phyloP scores from a whole-genome alignment of 1,140 invertebrate species.

The Aplysia californica region DNA sequence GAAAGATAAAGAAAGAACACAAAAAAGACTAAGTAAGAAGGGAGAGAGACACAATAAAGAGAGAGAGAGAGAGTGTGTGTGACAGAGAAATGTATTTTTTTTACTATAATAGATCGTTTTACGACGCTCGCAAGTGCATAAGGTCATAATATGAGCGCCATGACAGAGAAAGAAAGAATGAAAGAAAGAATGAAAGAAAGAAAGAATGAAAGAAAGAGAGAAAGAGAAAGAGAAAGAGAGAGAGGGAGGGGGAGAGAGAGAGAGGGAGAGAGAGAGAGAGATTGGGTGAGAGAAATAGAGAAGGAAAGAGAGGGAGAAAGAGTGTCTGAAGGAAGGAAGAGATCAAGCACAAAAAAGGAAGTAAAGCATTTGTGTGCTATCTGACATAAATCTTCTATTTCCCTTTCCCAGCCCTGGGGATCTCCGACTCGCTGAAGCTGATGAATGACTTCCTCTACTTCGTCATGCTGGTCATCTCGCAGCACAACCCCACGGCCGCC shows the following conservation, averaged over 20 bases:
- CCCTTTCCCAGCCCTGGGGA: conserved; percentile 76
- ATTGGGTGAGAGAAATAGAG: not conserved
- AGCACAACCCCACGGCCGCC: conserved; percentile 45
- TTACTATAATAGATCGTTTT: too few species aligned
- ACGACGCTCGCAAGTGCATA: too few species aligned
- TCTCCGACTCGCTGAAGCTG: conserved; percentile 81
- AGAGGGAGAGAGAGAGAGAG: conserved; percentile 1
- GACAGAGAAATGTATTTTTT: too few species aligned
- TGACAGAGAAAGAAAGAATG: not conserved
- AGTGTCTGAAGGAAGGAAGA: too few species aligned
- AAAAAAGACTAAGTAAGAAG: too few species aligned
- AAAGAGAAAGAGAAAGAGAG: not conserved
- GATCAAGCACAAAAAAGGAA: too few species aligned
- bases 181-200: not conserved
- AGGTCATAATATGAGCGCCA: too few species aligned
- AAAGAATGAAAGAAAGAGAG: not conserved
- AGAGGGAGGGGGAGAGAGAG: not conserved
- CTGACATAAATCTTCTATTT: too few species aligned
- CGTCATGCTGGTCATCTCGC: conserved; percentile 71
- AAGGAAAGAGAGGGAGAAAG: not conserved
- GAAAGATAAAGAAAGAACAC: too few species aligned
- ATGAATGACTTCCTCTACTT: conserved; percentile 79
- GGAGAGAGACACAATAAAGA: too few species aligned
- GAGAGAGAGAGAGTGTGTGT: too few species aligned
- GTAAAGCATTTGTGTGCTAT: too few species aligned